Evolutionary conservation across 2,113 vertebrate species (phyloP).

Genomic region (Vidua macroura): DNA sequence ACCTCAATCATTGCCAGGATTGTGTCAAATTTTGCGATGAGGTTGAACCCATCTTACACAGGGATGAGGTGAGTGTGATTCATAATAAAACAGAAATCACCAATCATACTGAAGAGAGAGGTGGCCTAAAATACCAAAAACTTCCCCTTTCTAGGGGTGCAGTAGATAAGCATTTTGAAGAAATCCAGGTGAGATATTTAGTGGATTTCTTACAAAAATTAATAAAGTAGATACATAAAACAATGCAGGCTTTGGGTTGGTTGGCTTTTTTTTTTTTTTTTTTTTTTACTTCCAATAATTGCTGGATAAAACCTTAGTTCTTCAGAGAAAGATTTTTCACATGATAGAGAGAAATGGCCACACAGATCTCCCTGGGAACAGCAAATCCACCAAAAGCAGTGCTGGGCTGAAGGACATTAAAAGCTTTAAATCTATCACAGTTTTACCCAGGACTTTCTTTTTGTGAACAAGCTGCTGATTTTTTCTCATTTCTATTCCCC

Average conservation of each 20-base stretch:
- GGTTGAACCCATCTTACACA: neutral
- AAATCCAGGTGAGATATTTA: neutral
- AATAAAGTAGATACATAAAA: neutral
- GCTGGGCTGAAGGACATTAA: neutral
- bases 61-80: neutral
- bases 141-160: neutral
- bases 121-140: neutral
- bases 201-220: neutral
- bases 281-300: neutral
- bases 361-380: accelerated
- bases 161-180: neutral
- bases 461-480: neutral
- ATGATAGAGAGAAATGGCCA: neutral
- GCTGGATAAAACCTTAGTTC: neutral
- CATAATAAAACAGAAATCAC: neutral
- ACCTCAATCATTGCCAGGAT: neutral
- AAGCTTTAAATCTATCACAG: neutral
- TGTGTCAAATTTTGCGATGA: neutral
- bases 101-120: neutral
- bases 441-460: neutral
- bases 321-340: neutral
- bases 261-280: no score
- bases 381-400: neutral
- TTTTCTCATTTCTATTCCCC: neutral
- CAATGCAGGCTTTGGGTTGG: accelerated